Evolutionary conservation across 2,797 vertebrate species (phyloP), one percentile per base, ranked within the genome.

Genomic region (Artibeus jamaicensis): DNA sequence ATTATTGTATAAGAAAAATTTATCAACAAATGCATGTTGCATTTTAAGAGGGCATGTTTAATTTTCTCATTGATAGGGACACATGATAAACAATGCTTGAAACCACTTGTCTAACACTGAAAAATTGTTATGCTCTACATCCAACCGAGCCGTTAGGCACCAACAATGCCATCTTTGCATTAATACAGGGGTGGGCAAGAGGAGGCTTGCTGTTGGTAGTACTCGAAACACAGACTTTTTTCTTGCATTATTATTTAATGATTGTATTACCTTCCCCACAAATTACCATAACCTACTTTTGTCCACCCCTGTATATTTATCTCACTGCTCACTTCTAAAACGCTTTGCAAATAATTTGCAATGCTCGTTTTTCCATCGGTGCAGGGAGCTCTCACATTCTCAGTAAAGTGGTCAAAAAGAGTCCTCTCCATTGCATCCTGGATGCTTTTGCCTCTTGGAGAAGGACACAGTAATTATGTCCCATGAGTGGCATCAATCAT

Each of bases 91-190:
- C 48, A 71, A 92, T 85, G 7, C 44, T 62, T 53, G 48, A 79
- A 79, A 55, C n/a, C 32, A 44, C 24, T 85, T 94, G 8, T 89
- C 46, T 89, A 94, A 93, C 50, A 83, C 57, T 88, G 88, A 50
- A 71, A 86, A 93, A 76, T 15, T 46, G 53, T 79, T 42, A 22
- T 59, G 46, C 48, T 85, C n/a, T 29, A 78, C 65, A 73, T n/a
- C 71, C 32, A n/a, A 0, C 48, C 67, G 59, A 95, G 21, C 50
- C 44, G 74, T 81, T 84, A 73, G 32, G 39, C 46, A 90, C 32
- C 59, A 91, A 46, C 19, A n/a, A 46, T 37, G 77, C 50, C 71
- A 37, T 78, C 62, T 85, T 93, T 91, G 39, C 65, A 39, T 89
- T 89, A 29, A 79, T 62, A 55, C 34, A 37, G 50, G n/a, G n/a